A percentile compares a stretch with the other conserved stretches of the same genome.
phyloP scores from a whole-genome alignment of 2,888 invertebrate species.

The Parthenolecanium corni region DNA sequence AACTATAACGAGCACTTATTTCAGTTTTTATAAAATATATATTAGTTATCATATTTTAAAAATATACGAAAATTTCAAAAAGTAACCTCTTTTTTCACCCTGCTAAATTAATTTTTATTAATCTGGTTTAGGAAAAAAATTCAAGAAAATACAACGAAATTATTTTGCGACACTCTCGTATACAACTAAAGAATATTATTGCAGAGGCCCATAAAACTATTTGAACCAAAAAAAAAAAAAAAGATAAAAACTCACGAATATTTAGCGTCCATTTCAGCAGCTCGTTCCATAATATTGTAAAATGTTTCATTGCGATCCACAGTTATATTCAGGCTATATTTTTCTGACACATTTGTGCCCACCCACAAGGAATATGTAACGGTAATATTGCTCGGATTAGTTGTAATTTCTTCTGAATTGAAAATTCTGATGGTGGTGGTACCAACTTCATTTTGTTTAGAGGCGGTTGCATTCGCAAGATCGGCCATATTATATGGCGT shows the following conservation, averaged over 20 bases:
- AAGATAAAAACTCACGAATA: conserved; percentile 35
- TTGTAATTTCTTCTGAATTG: conserved; percentile 26
- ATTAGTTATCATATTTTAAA: too few species aligned
- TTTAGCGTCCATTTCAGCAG: conserved; percentile 56
- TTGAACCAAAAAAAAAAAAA: too few species aligned
- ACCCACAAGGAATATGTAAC: conserved; percentile 81
- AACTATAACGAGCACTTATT: too few species aligned
- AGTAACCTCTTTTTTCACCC: too few species aligned
- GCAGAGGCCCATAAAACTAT: too few species aligned
- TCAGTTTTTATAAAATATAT: too few species aligned
- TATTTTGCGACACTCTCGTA: too few species aligned
- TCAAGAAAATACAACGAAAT: too few species aligned
- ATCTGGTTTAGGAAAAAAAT: too few species aligned
- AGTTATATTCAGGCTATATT: conserved; percentile 60
- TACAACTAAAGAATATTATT: too few species aligned
- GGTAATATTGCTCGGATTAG: conserved; percentile 46
- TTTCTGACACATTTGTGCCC: conserved; percentile 71
- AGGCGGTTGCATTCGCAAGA: neutral
- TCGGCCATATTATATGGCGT: conserved; percentile 18
- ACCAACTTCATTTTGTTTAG: neutral
- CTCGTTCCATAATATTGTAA: conserved; percentile 52
- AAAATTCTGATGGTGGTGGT: neutral
- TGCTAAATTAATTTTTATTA: too few species aligned
- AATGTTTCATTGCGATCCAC: conserved; percentile 60
- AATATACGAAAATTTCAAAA: too few species aligned